These are phyloP conservation scores for Rhimphoctona megacephalus DNA, from an alignment of 2,888 invertebrate genomes.

Conservation along the genomic window DNA sequence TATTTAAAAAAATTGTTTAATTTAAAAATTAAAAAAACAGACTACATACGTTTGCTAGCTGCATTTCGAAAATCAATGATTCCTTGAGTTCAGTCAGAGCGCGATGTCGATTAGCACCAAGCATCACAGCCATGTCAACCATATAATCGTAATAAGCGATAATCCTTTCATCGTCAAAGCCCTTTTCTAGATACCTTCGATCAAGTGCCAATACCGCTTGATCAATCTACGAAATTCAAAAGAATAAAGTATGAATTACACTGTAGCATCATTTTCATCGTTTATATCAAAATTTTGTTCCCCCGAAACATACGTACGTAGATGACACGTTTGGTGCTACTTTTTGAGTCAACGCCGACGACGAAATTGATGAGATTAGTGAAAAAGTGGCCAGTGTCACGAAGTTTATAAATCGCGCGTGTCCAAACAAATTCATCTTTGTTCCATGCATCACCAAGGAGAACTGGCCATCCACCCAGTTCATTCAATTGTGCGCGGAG, in stretches of 20 bases:
- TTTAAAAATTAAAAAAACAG: no score
- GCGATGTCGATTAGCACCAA: not conserved
- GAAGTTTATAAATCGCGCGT: no score
- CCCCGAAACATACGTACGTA: constrained; percentile 88
- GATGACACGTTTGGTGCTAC: constrained; percentile 93
- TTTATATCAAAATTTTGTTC: not conserved
- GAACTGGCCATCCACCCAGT: no score
- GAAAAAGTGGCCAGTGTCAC: no score
- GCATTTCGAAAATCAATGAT: not conserved
- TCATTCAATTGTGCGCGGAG: no score
- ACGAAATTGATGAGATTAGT: no score
- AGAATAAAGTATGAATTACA: not conserved
- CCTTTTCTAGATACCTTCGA: constrained; percentile 84
- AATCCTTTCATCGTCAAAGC: not conserved
- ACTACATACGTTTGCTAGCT: not conserved
- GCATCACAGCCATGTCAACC: constrained; percentile 4
- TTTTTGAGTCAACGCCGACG: constrained; percentile 82
- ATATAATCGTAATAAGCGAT: not conserved
- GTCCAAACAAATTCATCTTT: no score
- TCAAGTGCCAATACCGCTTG: constrained; percentile 93
- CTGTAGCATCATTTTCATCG: not conserved
- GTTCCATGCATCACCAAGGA: no score
- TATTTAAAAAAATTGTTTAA: not conserved
- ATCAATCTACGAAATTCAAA: constrained; percentile 88
- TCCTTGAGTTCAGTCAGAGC: not conserved